Evolutionary conservation across 2,888 invertebrate genomes (phyloP).

Genomic region (Sesamia inferens): DNA sequence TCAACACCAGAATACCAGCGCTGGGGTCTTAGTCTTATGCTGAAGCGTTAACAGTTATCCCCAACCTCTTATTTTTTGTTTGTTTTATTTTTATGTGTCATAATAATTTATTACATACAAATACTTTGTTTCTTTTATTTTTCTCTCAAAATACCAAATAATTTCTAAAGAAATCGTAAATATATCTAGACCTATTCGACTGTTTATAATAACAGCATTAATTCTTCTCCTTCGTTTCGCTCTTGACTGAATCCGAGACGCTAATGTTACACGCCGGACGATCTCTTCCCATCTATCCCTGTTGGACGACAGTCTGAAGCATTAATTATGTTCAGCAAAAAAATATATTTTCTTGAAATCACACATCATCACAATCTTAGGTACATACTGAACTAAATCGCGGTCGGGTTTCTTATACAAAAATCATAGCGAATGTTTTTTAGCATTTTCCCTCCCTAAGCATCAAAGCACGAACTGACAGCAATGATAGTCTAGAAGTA

Average conservation of each 20-base stretch:
- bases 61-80: too few species aligned
- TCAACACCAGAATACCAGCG: too few species aligned
- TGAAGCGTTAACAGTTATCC: too few species aligned
- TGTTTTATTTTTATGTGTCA: too few species aligned
- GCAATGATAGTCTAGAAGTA: neutral
- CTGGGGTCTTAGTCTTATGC: too few species aligned
- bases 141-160: neutral
- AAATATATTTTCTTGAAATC: slow-evolving; percentile 5
- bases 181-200: neutral
- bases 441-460: neutral
- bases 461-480: neutral
- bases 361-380: slow-evolving; percentile 9
- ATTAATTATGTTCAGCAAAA: neutral
- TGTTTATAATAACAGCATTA: slow-evolving; percentile 3
- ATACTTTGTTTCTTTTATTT: too few species aligned
- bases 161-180: neutral
- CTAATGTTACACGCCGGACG: too few species aligned
- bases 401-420: slow-evolving; percentile 2
- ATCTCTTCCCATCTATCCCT: too few species aligned
- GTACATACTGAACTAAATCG: slow-evolving; percentile 16
- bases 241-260: too few species aligned
- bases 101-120: too few species aligned
- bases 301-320: too few species aligned
- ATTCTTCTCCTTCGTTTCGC: too few species aligned
- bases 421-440: slow-evolving; percentile 10